Evolutionary conservation across 2,113 vertebrate genomes (phyloP).

Genomic region (Ondatra zibethicus): DNA sequence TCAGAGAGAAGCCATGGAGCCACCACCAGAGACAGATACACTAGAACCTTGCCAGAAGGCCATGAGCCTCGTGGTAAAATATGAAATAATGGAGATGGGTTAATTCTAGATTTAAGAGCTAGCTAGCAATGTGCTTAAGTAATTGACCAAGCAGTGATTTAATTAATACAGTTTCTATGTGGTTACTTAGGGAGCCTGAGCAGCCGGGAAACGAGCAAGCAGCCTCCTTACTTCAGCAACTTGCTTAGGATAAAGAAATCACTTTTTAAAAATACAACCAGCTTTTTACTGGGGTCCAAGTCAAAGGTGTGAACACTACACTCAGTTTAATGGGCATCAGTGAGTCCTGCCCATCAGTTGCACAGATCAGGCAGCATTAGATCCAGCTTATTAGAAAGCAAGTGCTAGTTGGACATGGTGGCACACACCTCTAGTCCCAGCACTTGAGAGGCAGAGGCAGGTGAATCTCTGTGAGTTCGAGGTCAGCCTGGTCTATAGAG

Average conservation of each 20-base stretch:
- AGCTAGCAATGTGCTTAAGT: too few relatives aligned
- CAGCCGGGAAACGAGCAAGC: too few relatives aligned
- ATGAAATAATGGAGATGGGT: too few relatives aligned
- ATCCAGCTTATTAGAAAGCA: background rate
- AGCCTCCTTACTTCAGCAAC: background rate
- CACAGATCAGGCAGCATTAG: background rate
- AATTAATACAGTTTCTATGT: too few relatives aligned
- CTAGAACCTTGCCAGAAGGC: too few relatives aligned
- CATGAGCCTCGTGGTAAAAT: too few relatives aligned
- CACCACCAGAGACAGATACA: too few relatives aligned
- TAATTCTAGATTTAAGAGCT: too few relatives aligned
- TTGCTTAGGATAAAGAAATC: background rate
- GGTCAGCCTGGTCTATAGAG: background rate
- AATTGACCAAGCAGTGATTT: too few relatives aligned
- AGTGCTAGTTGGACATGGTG: background rate
- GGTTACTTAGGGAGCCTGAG: too few relatives aligned
- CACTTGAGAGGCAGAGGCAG: background rate
- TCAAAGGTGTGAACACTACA: background rate
- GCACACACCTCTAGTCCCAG: background rate
- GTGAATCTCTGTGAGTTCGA: background rate
- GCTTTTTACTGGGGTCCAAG: background rate
- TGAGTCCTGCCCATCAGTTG: background rate
- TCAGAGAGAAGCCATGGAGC: too few relatives aligned
- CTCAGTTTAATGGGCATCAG: background rate
- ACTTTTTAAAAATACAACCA: too few relatives aligned